These are phyloP conservation scores for Pollimyrus isidori DNA, from an alignment of 2,113 vertebrate genomes.

Conservation along the genomic window DNA sequence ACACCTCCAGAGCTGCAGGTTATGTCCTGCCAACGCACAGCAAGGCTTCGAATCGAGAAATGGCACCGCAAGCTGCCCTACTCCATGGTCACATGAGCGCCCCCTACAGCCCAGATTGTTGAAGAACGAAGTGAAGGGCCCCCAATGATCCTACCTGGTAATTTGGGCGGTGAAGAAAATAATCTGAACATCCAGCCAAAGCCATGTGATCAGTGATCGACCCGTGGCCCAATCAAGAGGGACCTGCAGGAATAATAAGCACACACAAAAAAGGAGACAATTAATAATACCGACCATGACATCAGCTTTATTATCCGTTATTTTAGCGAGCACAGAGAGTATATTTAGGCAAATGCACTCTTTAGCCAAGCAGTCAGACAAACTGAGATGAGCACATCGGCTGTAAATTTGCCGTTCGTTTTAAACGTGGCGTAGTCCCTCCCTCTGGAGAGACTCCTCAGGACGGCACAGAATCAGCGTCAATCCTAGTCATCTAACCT, in stretches of 20 bases:
- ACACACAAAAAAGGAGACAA: neutral
- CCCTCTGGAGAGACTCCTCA: too few relatives aligned
- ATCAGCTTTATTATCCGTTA: neutral
- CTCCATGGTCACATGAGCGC: neutral
- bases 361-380: neutral
- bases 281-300: neutral
- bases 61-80: neutral
- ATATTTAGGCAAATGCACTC: neutral
- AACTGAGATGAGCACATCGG: neutral
- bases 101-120: neutral
- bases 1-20: neutral
- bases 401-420: neutral
- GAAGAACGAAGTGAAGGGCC: neutral
- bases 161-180: conserved; percentile 73
- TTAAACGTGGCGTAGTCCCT: neutral
- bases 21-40: neutral
- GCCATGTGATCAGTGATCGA: conserved; percentile 60
- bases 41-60: neutral
- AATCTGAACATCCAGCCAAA: conserved; percentile 82
- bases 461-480: neutral
- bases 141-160: conserved; percentile 54
- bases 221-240: conserved; percentile 26
- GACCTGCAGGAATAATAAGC: neutral
- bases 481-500: neutral
- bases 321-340: neutral